Percentiles rank a stretch among this genome's conserved stretches.
phyloP scores from a whole-genome alignment of 2,888 invertebrate species.

The Crossocerus cetratus region DNA sequence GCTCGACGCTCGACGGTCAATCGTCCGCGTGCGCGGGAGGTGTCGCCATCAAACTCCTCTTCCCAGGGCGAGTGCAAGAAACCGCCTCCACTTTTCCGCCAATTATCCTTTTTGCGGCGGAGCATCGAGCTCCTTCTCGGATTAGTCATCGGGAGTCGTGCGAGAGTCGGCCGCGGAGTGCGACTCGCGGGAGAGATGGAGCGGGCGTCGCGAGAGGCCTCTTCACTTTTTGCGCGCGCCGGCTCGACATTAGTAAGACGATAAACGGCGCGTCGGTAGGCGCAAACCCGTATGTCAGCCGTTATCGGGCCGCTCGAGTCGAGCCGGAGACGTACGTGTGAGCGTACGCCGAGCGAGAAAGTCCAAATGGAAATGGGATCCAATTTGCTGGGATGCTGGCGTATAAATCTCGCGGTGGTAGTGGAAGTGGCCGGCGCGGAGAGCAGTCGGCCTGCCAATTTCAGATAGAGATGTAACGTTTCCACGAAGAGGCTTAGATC shows the following conservation, averaged over 20 bases:
- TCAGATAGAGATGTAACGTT: slow-evolving; percentile 41
- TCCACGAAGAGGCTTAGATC: slow-evolving; percentile 30
- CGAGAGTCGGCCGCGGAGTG: background rate
- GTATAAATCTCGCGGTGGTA: slow-evolving; percentile 22
- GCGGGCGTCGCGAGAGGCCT: background rate
- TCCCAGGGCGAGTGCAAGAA: background rate
- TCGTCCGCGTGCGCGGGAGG: slow-evolving; percentile 16
- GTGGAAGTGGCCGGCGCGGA: slow-evolving; percentile 5
- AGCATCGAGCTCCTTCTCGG: background rate
- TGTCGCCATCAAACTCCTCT: slow-evolving; percentile 26
- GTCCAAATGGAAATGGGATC: slow-evolving; percentile 22
- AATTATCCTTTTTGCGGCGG: slow-evolving; percentile 13
- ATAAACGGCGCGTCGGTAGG: background rate
- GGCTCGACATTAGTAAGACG: background rate
- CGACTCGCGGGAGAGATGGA: too few species aligned
- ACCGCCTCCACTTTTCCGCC: slow-evolving; percentile 1
- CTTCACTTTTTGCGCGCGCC: background rate
- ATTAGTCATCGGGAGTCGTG: slow-evolving; percentile 7
- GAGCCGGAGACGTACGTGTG: too few species aligned
- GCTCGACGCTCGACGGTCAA: slow-evolving; percentile 14
- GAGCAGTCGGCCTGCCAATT: slow-evolving; percentile 36
- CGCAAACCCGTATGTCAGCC: slow-evolving; percentile 9
- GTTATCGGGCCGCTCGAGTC: slow-evolving; percentile 5
- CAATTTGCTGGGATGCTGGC: slow-evolving; percentile 37
- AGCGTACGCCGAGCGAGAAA: background rate